Conservation (phyloP, 2,797 vertebrate genomes). For the Anguilla obscura region DNA sequence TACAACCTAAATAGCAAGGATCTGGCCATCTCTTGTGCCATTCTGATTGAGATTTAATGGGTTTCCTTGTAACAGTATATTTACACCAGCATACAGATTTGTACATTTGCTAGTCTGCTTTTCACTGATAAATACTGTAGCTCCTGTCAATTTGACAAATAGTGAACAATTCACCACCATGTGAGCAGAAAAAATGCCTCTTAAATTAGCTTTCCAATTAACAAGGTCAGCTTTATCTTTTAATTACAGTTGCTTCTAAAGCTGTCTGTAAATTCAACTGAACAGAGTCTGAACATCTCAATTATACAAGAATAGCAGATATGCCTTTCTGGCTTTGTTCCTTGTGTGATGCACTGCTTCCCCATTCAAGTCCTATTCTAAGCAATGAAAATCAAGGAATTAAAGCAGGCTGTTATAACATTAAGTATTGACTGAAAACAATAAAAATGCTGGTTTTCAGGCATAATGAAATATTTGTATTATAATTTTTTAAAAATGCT, state of each 20-base stretch:
- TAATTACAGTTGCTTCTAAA: constrained; percentile 3
- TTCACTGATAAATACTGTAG: constrained; percentile 7
- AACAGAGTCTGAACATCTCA: neutral
- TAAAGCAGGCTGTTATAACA: neutral
- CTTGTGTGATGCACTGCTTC: neutral
- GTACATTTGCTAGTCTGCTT: constrained; percentile 12
- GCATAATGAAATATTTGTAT: neutral
- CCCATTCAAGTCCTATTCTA: neutral
- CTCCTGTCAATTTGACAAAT: neutral
- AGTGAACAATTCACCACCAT: neutral
- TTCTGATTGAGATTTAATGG: neutral
- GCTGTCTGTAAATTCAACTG: neutral
- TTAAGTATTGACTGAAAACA: neutral
- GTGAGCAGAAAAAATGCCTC: neutral
- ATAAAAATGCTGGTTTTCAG: neutral
- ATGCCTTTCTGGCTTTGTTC: neutral
- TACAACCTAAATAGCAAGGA: neutral
- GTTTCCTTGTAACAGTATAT: neutral
- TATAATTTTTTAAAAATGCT: neutral
- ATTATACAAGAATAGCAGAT: constrained; percentile 6
- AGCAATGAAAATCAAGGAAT: neutral
- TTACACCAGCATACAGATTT: neutral
- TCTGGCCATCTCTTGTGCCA: neutral
- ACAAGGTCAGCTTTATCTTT: neutral
- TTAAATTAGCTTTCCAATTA: constrained; percentile 15